phyloP scores from a whole-genome alignment of 2,888 invertebrate genomes.

The Microplitis deprimator region DNA sequence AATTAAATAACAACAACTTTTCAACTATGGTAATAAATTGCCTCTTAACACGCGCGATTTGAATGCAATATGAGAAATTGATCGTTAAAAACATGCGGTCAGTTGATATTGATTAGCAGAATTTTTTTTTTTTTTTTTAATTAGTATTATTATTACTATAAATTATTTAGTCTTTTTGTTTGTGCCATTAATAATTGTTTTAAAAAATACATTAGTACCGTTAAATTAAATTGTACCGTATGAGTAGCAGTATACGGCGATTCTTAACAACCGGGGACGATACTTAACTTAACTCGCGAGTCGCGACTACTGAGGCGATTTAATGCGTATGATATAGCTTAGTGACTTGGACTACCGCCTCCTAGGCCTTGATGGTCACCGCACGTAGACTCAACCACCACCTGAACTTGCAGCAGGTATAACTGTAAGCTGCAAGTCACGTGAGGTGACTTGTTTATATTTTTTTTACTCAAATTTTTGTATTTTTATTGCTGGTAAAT shows the following conservation, averaged over 20 bases:
- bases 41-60: not conserved
- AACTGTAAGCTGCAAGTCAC: slow-evolving; percentile 52
- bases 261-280: not conserved
- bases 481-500: slow-evolving; percentile 2
- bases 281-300: not conserved
- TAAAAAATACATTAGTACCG: not conserved
- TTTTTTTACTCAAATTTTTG: not conserved
- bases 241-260: not conserved
- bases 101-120: not conserved
- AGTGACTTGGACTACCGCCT: slow-evolving; percentile 29
- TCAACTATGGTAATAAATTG: not conserved
- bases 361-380: slow-evolving; percentile 30
- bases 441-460: slow-evolving; percentile 43
- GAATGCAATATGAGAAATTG: not conserved
- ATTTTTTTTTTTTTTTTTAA: not conserved
- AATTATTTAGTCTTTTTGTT: no score
- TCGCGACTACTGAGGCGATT: slow-evolving; percentile 30
- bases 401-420: slow-evolving; percentile 48
- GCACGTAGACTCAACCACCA: not conserved
- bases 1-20: not conserved
- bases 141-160: not conserved
- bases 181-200: not conserved
- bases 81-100: not conserved
- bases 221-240: not conserved
- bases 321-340: slow-evolving; percentile 18